Conservation (phyloP, 2,888 invertebrate species). For the Microplitis manilae region DNA sequence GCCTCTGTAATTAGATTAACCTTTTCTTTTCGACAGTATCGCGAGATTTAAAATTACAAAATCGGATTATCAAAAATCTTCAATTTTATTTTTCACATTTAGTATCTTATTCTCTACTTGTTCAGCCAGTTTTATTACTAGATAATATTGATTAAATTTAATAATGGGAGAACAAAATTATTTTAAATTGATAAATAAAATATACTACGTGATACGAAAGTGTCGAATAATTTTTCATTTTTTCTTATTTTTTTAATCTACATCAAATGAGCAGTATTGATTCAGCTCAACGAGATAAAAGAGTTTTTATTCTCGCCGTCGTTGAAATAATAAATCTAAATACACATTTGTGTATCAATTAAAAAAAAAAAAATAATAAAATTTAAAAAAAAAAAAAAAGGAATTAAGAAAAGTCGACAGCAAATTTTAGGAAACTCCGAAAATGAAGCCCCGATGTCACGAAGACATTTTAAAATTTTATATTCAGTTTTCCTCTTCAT, state of each 20-base stretch:
- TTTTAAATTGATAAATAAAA: constrained; percentile 26
- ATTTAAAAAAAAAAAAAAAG: constrained; percentile 34
- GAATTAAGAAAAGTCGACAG: constrained; percentile 29
- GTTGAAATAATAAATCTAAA: constrained; percentile 28
- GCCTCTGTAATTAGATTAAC: background rate
- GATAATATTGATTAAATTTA: background rate
- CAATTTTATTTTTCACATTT: background rate
- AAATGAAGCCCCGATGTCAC: constrained; percentile 28
- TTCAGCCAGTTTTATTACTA: constrained; percentile 4
- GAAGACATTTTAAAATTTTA: constrained; percentile 27
- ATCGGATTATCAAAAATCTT: constrained; percentile 11
- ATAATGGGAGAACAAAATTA: constrained; percentile 2
- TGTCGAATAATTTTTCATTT: constrained; percentile 21
- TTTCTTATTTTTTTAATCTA: constrained; percentile 24
- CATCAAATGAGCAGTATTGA: constrained; percentile 28
- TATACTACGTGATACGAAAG: constrained; percentile 24
- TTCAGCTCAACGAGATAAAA: constrained; percentile 23
- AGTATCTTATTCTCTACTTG: background rate
- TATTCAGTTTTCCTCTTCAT: constrained; percentile 67
- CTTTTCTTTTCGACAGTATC: constrained; percentile 2
- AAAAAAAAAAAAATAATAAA: constrained; percentile 18
- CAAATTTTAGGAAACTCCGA: constrained; percentile 28
- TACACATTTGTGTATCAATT: constrained; percentile 32
- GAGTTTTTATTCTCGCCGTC: constrained; percentile 7
- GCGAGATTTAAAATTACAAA: background rate